Conservation (phyloP, 2,797 vertebrate species). For the Phoebastria nigripes region DNA sequence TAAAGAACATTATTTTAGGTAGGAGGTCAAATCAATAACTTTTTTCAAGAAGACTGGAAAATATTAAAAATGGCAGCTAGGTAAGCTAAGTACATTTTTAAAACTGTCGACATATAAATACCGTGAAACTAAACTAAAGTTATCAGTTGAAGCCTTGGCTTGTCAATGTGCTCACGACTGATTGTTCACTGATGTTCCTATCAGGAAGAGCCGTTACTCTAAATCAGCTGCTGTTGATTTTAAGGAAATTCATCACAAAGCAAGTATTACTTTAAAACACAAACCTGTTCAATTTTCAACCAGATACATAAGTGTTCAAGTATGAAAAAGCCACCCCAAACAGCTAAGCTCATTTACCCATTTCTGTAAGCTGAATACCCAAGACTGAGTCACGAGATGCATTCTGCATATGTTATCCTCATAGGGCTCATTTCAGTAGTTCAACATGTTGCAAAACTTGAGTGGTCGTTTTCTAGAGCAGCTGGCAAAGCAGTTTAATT, state of each 20-base stretch:
- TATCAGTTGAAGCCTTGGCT: constrained; percentile 73
- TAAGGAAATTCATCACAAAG: constrained; percentile 57
- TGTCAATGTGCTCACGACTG: constrained; percentile 68
- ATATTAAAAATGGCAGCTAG: constrained; percentile 84
- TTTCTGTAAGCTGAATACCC: neutral
- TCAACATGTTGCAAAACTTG: constrained; percentile 22
- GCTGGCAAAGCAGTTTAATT: constrained; percentile 14
- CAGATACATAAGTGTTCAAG: neutral
- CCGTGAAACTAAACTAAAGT: constrained; percentile 63
- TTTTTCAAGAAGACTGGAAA: constrained; percentile 83
- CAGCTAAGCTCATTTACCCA: neutral
- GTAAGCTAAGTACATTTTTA: constrained; percentile 78
- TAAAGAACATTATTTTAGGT: constrained; percentile 90
- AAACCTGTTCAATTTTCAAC: neutral
- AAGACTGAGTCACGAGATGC: neutral
- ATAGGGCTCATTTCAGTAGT: neutral
- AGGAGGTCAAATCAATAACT: constrained; percentile 87
- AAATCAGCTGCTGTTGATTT: constrained; percentile 65
- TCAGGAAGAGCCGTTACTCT: constrained; percentile 52
- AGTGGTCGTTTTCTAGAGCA: constrained; percentile 16
- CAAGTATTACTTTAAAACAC: constrained; percentile 23
- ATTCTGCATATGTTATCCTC: neutral
- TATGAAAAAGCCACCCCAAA: neutral
- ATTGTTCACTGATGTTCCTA: constrained; percentile 60
- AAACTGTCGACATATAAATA: constrained; percentile 75